phyloP scores from a whole-genome alignment of 2,888 invertebrate species.

The Geophilus truncorum region DNA sequence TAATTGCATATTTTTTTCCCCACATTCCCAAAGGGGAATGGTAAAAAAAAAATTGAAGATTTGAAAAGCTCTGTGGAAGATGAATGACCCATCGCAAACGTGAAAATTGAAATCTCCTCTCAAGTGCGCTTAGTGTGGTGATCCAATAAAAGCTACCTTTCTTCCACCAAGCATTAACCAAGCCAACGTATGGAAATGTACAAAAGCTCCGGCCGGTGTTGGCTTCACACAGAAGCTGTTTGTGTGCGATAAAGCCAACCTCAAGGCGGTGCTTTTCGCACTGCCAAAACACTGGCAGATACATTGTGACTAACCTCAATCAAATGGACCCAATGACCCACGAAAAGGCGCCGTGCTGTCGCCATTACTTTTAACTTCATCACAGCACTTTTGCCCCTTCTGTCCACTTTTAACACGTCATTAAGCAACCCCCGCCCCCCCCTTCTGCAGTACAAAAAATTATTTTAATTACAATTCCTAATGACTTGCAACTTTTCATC shows the following conservation, averaged over 20 bases:
- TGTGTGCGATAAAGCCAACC: slow-evolving; percentile 16
- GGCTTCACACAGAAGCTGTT: slow-evolving; percentile 15
- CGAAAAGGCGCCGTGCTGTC: not conserved
- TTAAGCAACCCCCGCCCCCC: not conserved
- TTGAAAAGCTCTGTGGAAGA: not conserved
- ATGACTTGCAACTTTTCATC: no score
- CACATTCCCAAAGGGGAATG: no score
- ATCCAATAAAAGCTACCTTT: slow-evolving; percentile 16
- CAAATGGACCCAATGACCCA: slow-evolving; percentile 10
- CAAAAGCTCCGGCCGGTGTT: not conserved
- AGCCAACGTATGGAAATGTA: slow-evolving; percentile 12
- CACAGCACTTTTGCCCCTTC: not conserved
- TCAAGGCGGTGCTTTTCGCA: slow-evolving; percentile 11
- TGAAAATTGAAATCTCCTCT: slow-evolving; percentile 8
- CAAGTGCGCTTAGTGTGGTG: not conserved
- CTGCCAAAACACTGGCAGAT: slow-evolving; percentile 2
- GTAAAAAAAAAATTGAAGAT: not conserved
- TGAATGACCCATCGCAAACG: slow-evolving; percentile 11
- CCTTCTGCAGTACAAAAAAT: no score
- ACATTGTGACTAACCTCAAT: slow-evolving; percentile 7
- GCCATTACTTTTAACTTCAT: slow-evolving; percentile 7
- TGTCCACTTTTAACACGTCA: slow-evolving; percentile 4
- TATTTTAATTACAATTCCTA: not conserved
- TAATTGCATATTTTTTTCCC: not conserved
- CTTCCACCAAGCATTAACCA: slow-evolving; percentile 7